A percentile compares a stretch with the other conserved stretches of the same genome.
Evolutionary conservation across 2,888 invertebrate species (phyloP).

Genomic region (Dicranocentrus wangi): DNA sequence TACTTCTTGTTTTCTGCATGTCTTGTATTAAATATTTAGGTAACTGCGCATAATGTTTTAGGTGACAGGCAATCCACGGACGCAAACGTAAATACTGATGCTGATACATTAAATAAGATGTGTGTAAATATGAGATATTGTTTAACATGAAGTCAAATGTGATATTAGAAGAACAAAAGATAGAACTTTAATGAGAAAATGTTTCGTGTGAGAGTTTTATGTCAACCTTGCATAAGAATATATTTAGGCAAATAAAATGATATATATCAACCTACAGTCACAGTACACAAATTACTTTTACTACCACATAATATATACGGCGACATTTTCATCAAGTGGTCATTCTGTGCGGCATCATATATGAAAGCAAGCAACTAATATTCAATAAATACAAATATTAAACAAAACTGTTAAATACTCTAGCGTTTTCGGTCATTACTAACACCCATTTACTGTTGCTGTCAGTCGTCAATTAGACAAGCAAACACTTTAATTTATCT

Average conservation of each 20-base stretch:
- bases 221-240: conserved; percentile 42
- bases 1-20: no score
- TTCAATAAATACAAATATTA: conserved; percentile 52
- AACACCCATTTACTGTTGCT: no score
- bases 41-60: no score
- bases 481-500: no score
- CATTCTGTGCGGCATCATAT: conserved; percentile 45
- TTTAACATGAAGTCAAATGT: conserved; percentile 61
- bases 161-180: conserved; percentile 57
- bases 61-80: conserved; percentile 62
- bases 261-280: conserved; percentile 30
- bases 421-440: no score
- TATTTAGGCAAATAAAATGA: conserved; percentile 35
- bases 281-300: conserved; percentile 37
- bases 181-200: conserved; percentile 51
- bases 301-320: background rate
- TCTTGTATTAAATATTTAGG: no score
- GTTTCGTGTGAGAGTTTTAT: conserved; percentile 61
- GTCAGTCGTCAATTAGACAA: no score
- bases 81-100: conserved; percentile 22
- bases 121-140: conserved; percentile 12
- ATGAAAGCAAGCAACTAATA: conserved; percentile 43
- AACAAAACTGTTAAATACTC: no score
- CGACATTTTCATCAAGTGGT: no score
- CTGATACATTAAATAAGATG: conserved; percentile 7